Conservation (phyloP, 2,113 vertebrate genomes). For the Cacatua alba region DNA sequence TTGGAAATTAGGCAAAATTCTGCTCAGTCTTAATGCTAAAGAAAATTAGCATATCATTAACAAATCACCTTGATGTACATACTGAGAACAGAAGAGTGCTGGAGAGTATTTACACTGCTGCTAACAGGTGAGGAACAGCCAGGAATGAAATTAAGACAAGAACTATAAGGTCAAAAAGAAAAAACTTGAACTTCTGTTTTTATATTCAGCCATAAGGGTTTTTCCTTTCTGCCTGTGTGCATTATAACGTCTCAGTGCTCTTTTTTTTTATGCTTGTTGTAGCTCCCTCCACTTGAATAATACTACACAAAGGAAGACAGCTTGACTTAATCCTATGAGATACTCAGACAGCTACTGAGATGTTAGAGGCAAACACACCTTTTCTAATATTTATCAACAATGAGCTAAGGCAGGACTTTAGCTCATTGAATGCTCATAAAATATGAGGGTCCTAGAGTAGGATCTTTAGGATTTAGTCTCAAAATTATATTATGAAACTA, state of each 20-base stretch:
- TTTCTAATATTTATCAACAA: not conserved
- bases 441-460: not conserved
- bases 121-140: not conserved
- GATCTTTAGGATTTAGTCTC: not conserved
- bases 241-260: not conserved
- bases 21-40: not conserved
- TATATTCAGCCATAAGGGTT: not conserved
- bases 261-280: not conserved
- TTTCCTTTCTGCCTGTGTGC: not conserved
- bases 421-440: not conserved
- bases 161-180: not conserved
- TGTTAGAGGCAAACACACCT: not conserved
- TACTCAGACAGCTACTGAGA: not conserved
- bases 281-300: not conserved
- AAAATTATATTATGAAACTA: not conserved
- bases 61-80: not conserved
- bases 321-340: not conserved
- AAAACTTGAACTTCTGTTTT: not conserved
- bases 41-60: not conserved
- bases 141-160: not conserved
- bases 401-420: not conserved
- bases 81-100: not conserved
- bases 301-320: not conserved
- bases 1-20: not conserved
- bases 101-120: not conserved